Conservation (phyloP, 23 tunicate genomes). For the Styela plicata region DNA sequence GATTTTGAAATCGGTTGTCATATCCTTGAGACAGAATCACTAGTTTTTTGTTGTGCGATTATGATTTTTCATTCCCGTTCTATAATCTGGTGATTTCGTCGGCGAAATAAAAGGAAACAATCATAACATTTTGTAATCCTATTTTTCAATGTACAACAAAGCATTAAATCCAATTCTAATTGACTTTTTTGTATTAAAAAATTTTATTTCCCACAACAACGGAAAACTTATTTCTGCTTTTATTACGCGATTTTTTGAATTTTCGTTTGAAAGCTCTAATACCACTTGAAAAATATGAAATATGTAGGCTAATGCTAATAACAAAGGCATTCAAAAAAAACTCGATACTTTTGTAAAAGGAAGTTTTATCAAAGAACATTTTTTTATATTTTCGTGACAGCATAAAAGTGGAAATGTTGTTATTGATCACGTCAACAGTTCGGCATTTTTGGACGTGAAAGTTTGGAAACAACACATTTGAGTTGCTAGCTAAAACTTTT, state of each 20-base stretch:
- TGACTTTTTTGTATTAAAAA: no score
- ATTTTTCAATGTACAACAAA: not conserved
- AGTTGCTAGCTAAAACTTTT: not conserved
- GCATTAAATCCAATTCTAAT: not conserved
- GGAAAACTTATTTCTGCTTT: not conserved
- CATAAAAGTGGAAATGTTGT: not conserved
- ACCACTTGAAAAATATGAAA: not conserved
- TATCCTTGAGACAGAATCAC: not conserved
- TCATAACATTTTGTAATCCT: not conserved
- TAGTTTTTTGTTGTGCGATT: slow-evolving; percentile 2
- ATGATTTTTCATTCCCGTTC: not conserved
- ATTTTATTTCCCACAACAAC: not conserved
- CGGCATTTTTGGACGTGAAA: no score
- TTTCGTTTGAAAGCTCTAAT: not conserved
- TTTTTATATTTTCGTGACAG: not conserved
- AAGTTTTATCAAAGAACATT: no score
- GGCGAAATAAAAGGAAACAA: not conserved
- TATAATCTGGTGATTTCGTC: slow-evolving; percentile 2
- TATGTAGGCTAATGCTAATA: slow-evolving; percentile 20
- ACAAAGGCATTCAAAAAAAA: slow-evolving; percentile 1
- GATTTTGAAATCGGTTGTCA: not conserved
- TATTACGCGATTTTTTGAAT: no score
- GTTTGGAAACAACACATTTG: no score
- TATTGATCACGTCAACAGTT: not conserved
- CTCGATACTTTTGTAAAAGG: not conserved